Evolutionary conservation across 2,113 vertebrate genomes (phyloP), one percentile per base, ranked within the genome.

Genomic region (Colius striatus): DNA sequence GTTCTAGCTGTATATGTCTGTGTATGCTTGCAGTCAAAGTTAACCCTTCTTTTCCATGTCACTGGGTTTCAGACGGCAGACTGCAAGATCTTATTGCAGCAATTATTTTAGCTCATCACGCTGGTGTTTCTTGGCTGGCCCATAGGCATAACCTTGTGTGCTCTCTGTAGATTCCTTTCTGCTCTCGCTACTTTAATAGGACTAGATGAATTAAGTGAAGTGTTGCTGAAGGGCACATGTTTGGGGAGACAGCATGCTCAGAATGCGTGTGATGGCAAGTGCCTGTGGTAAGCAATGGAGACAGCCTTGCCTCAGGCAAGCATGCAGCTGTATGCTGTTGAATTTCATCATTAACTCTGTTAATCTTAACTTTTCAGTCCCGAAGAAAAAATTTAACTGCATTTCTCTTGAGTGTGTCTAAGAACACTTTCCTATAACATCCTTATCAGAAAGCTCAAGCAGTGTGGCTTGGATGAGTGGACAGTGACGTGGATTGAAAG

Each of bases 91-190:
- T 3, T 72, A 41, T 18, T 8, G 3, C 26, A 32, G 71, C 36
- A 51, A 57, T 71, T 87, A 29, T 53, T 96, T 85, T 92, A 92
- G 72, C 43, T 95, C 15, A 5, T 34, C 22, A n/a, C 91, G 62
- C 70, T 91, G 74, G 50, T 77, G 75, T 65, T 84, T 91, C 29
- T 98, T n/a, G 98, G 96, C 89, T 98, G 98, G 98, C 98, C 98
- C 45, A 80, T 97, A 50, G 94, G 98, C 78, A 94, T 97, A 75
- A 84, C 96, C 79, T 92, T 98, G 75, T 97, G 98, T 78, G 97
- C 85, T 55, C 92, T 98, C 51, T 98, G 95, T 23, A 97, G 98
- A 79, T 98, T 98, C 62, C 21, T 97, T 45, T 96, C 96, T 92
- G 98, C 97, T 66, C 97, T 98, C 19, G 88, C 95, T 32, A 96